Base-by-base conservation (phyloP, 2,113 vertebrate genomes). In the Calypte anna region DNA sequence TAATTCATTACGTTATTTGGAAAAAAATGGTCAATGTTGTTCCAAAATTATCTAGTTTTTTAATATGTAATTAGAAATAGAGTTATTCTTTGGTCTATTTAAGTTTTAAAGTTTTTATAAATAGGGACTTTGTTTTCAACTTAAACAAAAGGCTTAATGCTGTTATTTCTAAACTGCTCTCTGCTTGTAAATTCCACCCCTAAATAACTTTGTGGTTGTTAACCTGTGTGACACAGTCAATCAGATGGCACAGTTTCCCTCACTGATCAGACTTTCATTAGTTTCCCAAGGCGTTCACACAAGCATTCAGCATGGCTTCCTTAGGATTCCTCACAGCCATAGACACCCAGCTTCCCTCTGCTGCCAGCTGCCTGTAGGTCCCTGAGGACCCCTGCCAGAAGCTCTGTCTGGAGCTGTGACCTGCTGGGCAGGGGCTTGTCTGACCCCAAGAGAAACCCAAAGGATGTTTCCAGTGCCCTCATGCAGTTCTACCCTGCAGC, bases 341-440 rank as follows among this genome's bases (percentile, higher is more conserved):
- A 8, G 54, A 14, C 36, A 62, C 69, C 75, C 15, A 23, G 25
- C 30, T 89, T 70, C 61, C 68, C 24, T 58, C 31, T 72, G 80
- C 95, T 95, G 84, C 96, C 91, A 95, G 96, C 91, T 95, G 93
- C 96, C 97, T 96, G n/a, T 44, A 88, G 78, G 72, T 84, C 68
- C 87, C 70, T 67, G 74, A 95, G 86, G 91, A 83, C 76, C 8
- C 3, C 30, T 36, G 46, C 28, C 48, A 66, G 62, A 43, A 75
- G 33, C 72, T 86, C 62, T 36, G 75, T 48, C 61, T 68, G 55
- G 27, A 84, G 54, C 67, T 78, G 28, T 58, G 76, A 80, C 72
- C 72, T 75, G 20, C 44, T 2, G 1, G 25, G 33, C 36, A 76
- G 22, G 24, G 33, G 17, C 19, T 91, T 46, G 10, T 62, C 25